Percentiles rank a stretch among this genome's conserved stretches.
These are phyloP conservation scores for Cyclura pinguis DNA, from an alignment of 2,797 vertebrate genomes.

Conservation along the genomic window DNA sequence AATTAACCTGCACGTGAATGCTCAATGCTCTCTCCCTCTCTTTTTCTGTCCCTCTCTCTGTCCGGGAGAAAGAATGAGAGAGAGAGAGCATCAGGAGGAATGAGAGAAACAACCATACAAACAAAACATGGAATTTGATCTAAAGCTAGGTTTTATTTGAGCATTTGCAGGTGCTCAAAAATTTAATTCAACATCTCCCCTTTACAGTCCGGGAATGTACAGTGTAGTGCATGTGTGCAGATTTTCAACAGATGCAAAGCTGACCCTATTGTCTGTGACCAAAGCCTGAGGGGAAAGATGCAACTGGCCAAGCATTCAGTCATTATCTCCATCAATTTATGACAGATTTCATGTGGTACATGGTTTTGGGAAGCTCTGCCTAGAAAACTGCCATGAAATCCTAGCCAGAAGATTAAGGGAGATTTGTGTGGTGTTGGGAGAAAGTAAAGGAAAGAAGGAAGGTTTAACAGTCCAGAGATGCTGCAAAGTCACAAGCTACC, in stretches of 20 bases:
- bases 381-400: not conserved
- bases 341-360: not conserved
- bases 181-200: not conserved
- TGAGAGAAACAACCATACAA: not conserved
- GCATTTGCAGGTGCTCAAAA: slow-evolving; percentile 13
- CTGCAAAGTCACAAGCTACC: not conserved
- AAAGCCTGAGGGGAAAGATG: not conserved
- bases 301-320: slow-evolving; percentile 4
- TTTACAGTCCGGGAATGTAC: not conserved
- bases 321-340: not conserved
- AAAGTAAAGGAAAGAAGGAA: slow-evolving; percentile 3
- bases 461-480: not conserved
- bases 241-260: not conserved
- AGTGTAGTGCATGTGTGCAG: not conserved
- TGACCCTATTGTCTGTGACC: not conserved
- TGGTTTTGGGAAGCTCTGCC: not conserved
- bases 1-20: not conserved
- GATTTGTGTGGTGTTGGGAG: not conserved
- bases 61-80: not conserved
- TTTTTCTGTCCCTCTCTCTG: not conserved
- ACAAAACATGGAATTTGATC: slow-evolving; percentile 12
- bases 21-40: not conserved
- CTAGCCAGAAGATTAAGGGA: slow-evolving; percentile 21
- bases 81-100: not conserved
- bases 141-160: not conserved